phyloP scores from a whole-genome alignment of 2,113 vertebrate genomes.

The Mustela nigripes region DNA sequence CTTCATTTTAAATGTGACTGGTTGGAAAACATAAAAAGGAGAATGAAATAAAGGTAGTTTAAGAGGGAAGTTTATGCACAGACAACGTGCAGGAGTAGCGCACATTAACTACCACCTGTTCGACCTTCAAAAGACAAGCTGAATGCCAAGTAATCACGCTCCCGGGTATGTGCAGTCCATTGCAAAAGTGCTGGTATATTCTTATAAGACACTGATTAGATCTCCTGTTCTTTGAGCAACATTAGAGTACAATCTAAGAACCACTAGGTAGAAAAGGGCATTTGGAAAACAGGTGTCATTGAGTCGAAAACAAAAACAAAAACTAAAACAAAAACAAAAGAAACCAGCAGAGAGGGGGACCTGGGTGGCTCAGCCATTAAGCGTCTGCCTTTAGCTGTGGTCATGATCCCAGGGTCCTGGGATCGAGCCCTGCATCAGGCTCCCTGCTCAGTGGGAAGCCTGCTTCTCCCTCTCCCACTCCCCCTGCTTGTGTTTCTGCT shows the following conservation, averaged over 20 bases:
- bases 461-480: too few species aligned
- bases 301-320: background rate
- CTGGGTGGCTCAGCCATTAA: too few species aligned
- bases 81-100: background rate
- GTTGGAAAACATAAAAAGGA: background rate
- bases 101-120: background rate
- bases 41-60: slow-evolving; percentile 1
- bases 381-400: too few species aligned
- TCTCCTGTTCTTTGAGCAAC: background rate
- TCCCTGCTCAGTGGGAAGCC: too few species aligned
- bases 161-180: background rate
- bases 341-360: too few species aligned
- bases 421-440: fast-evolving
- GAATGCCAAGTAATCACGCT: background rate
- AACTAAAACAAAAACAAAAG: background rate
- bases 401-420: too few species aligned
- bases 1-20: background rate
- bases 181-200: background rate
- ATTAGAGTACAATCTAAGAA: background rate
- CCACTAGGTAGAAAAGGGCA: background rate
- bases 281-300: background rate
- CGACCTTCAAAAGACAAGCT: background rate
- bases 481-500: too few species aligned
- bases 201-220: background rate
- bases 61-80: background rate